These are phyloP conservation scores for Macrostomum lignano DNA, from an alignment of 1,140 invertebrate genomes.

Conservation along the genomic window DNA sequence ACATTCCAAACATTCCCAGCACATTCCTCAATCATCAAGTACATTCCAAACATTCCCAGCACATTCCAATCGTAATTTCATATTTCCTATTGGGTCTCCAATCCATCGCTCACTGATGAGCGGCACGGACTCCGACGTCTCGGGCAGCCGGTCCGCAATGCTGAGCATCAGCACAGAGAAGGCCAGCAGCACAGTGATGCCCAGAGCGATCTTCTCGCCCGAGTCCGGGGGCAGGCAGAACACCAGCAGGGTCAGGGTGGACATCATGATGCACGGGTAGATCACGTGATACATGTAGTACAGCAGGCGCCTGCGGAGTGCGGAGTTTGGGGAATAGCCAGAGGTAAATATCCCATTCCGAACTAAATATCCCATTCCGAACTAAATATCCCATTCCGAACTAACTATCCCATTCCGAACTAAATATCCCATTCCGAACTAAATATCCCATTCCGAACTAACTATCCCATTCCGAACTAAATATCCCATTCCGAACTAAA, in stretches of 20 bases:
- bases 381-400: too few species aligned
- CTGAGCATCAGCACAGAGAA: constrained; percentile 35
- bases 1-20: too few species aligned
- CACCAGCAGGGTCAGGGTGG: constrained; percentile 31
- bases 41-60: background rate
- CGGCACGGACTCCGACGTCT: constrained; percentile 35
- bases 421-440: too few species aligned
- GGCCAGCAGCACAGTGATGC: constrained; percentile 33
- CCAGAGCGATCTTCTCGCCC: constrained; percentile 34
- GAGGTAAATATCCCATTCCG: too few species aligned
- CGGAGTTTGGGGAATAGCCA: too few species aligned
- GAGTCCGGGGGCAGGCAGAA: constrained; percentile 35
- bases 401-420: too few species aligned
- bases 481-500: too few species aligned
- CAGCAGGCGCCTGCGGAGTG: constrained; percentile 12
- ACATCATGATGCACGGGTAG: constrained; percentile 35
- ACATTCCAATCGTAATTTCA: background rate
- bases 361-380: too few species aligned
- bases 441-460: too few species aligned
- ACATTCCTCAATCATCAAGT: too few species aligned
- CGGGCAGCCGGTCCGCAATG: constrained; percentile 34
- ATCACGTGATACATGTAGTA: constrained; percentile 34
- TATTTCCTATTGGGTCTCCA: too few species aligned
- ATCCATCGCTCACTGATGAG: constrained; percentile 31
- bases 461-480: too few species aligned